Conservation (phyloP, 2,888 invertebrate genomes). For the Leptarthrus brevirostris region DNA sequence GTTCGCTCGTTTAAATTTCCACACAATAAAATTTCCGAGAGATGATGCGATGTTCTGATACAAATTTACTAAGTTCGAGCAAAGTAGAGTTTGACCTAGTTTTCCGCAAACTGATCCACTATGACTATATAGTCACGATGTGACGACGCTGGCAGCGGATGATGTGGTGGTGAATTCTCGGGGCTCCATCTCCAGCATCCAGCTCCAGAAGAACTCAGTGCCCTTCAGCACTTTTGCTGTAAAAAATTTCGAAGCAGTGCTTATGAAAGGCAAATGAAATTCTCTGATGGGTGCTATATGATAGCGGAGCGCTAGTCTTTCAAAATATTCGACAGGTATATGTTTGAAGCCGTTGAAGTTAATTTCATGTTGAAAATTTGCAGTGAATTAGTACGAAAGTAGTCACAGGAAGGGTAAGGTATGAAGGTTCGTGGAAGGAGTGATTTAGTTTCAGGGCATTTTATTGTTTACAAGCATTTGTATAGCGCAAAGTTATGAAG, state of each 20-base stretch:
- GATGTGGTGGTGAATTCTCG: too few species aligned
- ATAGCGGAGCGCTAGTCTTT: neutral
- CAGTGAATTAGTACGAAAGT: neutral
- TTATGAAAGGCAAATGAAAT: slow-evolving; percentile 5
- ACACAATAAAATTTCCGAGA: slow-evolving; percentile 23
- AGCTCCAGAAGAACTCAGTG: neutral
- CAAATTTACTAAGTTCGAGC: neutral
- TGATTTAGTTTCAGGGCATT: too few species aligned
- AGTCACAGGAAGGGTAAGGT: too few species aligned
- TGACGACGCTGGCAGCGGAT: neutral
- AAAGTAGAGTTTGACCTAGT: slow-evolving; percentile 14
- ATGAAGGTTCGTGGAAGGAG: too few species aligned
- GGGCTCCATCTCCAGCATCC: too few species aligned
- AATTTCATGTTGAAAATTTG: neutral
- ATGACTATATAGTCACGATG: neutral
- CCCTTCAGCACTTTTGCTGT: neutral
- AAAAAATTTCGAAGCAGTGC: neutral
- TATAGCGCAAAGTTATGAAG: too few species aligned
- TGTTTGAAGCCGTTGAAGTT: neutral
- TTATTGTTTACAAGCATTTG: too few species aligned
- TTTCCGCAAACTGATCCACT: neutral
- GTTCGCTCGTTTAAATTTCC: slow-evolving; percentile 16
- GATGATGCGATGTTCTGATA: neutral
- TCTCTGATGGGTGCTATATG: slow-evolving; percentile 2
- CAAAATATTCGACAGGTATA: slow-evolving; percentile 2